Evolutionary conservation across 2,113 vertebrate species (phyloP), one percentile per base, ranked within the genome.

Genomic region (Aptenodytes forsteri): DNA sequence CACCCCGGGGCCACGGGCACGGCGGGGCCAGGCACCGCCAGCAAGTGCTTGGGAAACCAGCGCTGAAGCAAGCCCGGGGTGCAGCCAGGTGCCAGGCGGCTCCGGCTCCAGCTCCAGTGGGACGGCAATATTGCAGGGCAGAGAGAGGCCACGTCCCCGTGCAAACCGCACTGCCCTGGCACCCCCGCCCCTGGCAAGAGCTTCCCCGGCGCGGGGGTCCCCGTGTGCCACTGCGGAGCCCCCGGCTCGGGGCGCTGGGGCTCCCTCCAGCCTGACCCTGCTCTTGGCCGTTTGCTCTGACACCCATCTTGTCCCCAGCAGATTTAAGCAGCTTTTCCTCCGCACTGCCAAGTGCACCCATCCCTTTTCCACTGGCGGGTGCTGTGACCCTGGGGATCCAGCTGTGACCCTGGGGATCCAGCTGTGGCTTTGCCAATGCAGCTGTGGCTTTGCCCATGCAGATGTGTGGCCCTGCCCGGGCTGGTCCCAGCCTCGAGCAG

Each of bases 231-330:
- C 65, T 1, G 0, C 4, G 2, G 65, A 78, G 29, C 29, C 29
- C 27, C n/a, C 1, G 0, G 11, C 18, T 52, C 1, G 0, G 59
- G 55, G 42, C 0, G 1, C 62, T 8, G 71, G 23, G 32, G 50
- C 2, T 70, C 58, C 40, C 38, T 36, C 50, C 40, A 23, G 20
- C 50, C 46, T 34, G 14, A 61, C 29, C n/a, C n/a, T 16, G 12
- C 34, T 34, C 44, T 25, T 30, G 55, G 22, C 13, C 1, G 0
- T 19, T n/a, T 16, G 4, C n/a, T 49, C 19, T 29, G 59, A 44
- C 47, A 6, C n/a, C n/a, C 4, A 0, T 5, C n/a, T 64, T 22
- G 26, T 49, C 38, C 76, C 71, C 58, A 18, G 64, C 6, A 9
- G 13, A 5, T 26, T 61, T 46, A 0, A 4, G 34, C 8, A 47